phyloP scores from a whole-genome alignment of 2,113 vertebrate genomes.

The Carassius carassius region DNA sequence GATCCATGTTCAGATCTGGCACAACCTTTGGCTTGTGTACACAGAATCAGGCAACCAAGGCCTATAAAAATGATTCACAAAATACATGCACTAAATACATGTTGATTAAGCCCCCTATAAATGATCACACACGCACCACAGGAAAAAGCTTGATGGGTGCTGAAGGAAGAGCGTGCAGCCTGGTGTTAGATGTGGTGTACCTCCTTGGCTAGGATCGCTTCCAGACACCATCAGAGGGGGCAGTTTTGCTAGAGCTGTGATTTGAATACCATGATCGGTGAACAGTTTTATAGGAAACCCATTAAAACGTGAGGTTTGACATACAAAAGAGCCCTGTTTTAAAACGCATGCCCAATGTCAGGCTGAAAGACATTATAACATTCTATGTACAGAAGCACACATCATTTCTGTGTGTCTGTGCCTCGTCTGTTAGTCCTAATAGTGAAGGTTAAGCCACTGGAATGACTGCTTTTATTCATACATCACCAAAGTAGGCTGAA shows the following conservation, averaged over 20 bases:
- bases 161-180: constrained; percentile 66
- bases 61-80: constrained; percentile 69
- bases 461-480: constrained; percentile 46
- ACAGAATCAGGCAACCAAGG: constrained; percentile 60
- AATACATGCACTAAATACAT: constrained; percentile 73
- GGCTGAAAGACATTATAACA: constrained; percentile 69
- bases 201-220: constrained; percentile 72
- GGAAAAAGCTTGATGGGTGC: constrained; percentile 70
- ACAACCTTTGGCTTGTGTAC: constrained; percentile 55
- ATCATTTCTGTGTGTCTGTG: constrained; percentile 38
- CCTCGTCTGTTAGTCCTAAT: constrained; percentile 33
- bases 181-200: constrained; percentile 75
- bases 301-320: constrained; percentile 76
- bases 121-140: constrained; percentile 66
- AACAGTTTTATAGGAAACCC: constrained; percentile 75
- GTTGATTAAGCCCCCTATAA: constrained; percentile 76
- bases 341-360: constrained; percentile 71
- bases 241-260: constrained; percentile 70
- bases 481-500: constrained; percentile 27
- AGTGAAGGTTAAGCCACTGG: constrained; percentile 44
- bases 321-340: constrained; percentile 77
- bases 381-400: constrained; percentile 61
- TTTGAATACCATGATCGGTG: constrained; percentile 78
- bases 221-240: constrained; percentile 74
- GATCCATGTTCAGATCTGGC: constrained; percentile 60